Base-by-base conservation (phyloP, 2,797 vertebrate genomes). In the Alca torda region DNA sequence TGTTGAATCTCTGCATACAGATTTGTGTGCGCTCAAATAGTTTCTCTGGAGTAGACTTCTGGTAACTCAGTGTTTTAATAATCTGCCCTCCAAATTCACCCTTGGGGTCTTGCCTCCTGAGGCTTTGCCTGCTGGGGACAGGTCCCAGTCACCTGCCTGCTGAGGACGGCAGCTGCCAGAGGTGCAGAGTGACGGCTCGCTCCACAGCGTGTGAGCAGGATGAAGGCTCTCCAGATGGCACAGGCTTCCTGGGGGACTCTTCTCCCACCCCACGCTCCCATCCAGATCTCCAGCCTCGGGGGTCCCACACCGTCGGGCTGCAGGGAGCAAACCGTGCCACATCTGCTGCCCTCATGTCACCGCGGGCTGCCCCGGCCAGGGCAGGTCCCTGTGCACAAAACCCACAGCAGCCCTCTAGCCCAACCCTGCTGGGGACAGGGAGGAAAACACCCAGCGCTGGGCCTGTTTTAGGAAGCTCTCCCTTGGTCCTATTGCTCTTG, bases 201-300 rank as follows among this genome's bases (percentile, higher is more conserved):
- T 19, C 39, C 0, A 0, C 35, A 13, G 39, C 2, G 0, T 7
- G 1, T 1, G 24, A 41, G 31, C 4, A 20, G 28, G 31, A 31
- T 1, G 0, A 30, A 54, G 37, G 31, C 3, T 54, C 24, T 82
- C n/a, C 1, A 0, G 51, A 2, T 0, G 3, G 81, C 43, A 50
- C 9, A 3, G 54, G 21, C 25, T 35, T 48, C 46, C 51, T 0
- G 0, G 21, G 5, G 4, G 21, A 4, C 28, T 56, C 43, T 39
- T n/a, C 65, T 65, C 39, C 26, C 11, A 25, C 24, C 19, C 17
- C 48, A 19, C 0, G 1, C 6, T 60, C 35, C 41, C 1, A 1
- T 4, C 43, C 61, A 63, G 30, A 20, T 54, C 39, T 19, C 19
- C 0, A 0, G 37, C 50, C 61, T 18, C 1, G 0, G 43, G 26